Percentiles rank a stretch among this genome's conserved stretches.
These are phyloP conservation scores for Microdon myrmicae DNA, from an alignment of 2,888 invertebrate genomes.

Conservation along the genomic window DNA sequence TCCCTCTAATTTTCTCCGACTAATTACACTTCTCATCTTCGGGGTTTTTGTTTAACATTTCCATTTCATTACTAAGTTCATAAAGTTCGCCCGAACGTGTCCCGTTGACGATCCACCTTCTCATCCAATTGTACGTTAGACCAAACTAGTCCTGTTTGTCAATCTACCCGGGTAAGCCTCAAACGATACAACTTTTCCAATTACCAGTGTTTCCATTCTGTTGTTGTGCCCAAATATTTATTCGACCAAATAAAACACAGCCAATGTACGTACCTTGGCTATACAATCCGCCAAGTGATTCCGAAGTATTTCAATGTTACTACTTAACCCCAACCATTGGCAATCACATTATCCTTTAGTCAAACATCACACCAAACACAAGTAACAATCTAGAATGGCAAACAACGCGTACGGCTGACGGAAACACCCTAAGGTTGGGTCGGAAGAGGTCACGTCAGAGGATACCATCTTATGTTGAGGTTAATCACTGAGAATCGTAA, in stretches of 20 bases:
- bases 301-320: constrained; percentile 11
- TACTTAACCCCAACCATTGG: background rate
- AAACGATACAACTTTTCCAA: constrained; percentile 37
- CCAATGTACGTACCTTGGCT: constrained; percentile 9
- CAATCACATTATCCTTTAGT: constrained; percentile 39
- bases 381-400: constrained; percentile 39
- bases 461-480: constrained; percentile 4
- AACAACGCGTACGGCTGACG: constrained; percentile 35
- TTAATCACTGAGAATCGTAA: constrained; percentile 10
- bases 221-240: constrained; percentile 13
- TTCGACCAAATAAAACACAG: constrained; percentile 19
- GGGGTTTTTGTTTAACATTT: too few species aligned
- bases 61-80: too few species aligned
- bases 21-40: too few species aligned
- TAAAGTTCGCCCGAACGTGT: too few species aligned
- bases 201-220: constrained; percentile 26
- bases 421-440: constrained; percentile 20
- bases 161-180: constrained; percentile 19
- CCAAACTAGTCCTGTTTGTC: too few species aligned
- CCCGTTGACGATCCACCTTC: too few species aligned
- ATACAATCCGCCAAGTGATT: constrained; percentile 23
- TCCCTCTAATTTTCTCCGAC: too few species aligned
- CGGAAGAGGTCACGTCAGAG: constrained; percentile 11
- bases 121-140: too few species aligned
- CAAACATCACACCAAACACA: constrained; percentile 25